Evolutionary conservation across 2,113 vertebrate species (phyloP).

Genomic region (Bubalus kerabau): DNA sequence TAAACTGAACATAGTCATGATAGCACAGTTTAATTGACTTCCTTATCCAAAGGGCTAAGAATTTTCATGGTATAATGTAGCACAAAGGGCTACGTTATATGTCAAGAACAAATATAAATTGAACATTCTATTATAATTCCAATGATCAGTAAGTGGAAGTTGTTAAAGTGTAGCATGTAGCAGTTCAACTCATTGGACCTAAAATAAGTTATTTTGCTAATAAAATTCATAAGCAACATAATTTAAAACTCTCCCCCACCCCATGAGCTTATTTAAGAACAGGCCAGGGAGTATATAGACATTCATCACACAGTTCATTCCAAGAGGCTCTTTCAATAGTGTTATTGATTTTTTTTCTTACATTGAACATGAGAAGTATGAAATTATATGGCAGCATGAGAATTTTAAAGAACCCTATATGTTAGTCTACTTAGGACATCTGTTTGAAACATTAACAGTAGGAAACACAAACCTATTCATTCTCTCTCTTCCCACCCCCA

Average conservation of each 20-base stretch:
- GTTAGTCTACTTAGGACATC: slow-evolving; percentile 65
- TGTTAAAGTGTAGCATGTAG: slow-evolving; percentile 37
- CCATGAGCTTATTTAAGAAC: slow-evolving; percentile 64
- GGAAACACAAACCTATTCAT: slow-evolving; percentile 71
- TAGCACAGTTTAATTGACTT: slow-evolving; percentile 32
- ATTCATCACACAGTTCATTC: slow-evolving; percentile 62
- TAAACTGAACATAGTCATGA: neutral
- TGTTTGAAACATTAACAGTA: slow-evolving; percentile 70
- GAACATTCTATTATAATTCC: slow-evolving; percentile 59
- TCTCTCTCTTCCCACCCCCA: slow-evolving; percentile 58
- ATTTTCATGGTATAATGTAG: slow-evolving; percentile 31
- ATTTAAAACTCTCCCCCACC: slow-evolving; percentile 67
- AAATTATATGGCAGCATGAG: slow-evolving; percentile 72
- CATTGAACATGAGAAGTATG: slow-evolving; percentile 72
- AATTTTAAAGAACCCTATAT: slow-evolving; percentile 72
- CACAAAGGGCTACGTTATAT: slow-evolving; percentile 41
- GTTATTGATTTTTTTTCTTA: slow-evolving; percentile 73
- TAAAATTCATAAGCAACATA: slow-evolving; percentile 66
- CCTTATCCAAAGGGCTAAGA: neutral
- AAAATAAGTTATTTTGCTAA: slow-evolving; percentile 51
- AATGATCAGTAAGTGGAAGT: slow-evolving; percentile 57
- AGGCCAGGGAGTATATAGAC: slow-evolving; percentile 61
- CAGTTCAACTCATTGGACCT: slow-evolving; percentile 44
- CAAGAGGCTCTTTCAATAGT: slow-evolving; percentile 68
- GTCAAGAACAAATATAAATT: slow-evolving; percentile 56